A percentile compares a stretch with the other conserved stretches of the same genome.
Conservation (phyloP, 2,888 invertebrate genomes). For the Bellardia pandia region DNA sequence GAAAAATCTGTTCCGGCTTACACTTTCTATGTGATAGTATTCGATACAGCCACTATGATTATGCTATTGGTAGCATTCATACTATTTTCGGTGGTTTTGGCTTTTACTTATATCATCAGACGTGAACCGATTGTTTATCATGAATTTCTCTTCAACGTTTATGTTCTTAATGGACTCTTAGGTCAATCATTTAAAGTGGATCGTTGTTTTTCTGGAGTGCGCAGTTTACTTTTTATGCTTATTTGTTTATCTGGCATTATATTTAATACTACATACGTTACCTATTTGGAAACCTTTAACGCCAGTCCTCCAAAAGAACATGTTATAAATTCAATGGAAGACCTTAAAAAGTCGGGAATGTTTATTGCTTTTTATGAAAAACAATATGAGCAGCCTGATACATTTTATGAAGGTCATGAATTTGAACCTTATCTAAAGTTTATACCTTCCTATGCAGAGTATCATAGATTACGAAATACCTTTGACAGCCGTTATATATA, state of each 20-base stretch:
- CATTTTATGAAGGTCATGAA: background rate
- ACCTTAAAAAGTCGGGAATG: constrained; percentile 49
- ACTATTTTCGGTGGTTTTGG: constrained; percentile 54
- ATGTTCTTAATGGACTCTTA: constrained; percentile 66
- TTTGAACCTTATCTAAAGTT: constrained; percentile 22
- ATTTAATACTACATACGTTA: constrained; percentile 72
- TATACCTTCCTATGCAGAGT: background rate
- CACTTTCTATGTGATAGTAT: constrained; percentile 68
- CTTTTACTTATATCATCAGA: constrained; percentile 28
- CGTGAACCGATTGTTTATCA: constrained; percentile 1
- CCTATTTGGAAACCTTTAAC: constrained; percentile 73
- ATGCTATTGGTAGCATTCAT: constrained; percentile 48
- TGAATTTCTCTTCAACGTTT: constrained; percentile 64
- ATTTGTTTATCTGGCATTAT: constrained; percentile 72
- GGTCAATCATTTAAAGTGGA: constrained; percentile 69
- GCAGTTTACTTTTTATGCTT: constrained; percentile 70
- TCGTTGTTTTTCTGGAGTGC: constrained; percentile 36
- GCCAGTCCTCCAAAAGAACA: constrained; percentile 67
- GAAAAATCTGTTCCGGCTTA: constrained; percentile 69
- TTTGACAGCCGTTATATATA: constrained; percentile 71
- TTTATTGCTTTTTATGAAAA: constrained; percentile 53
- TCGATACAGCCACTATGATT: constrained; percentile 34
- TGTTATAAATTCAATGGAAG: constrained; percentile 59
- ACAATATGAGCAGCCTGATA: background rate
- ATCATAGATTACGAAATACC: background rate